These are phyloP conservation scores for Adela reaumurella DNA, from an alignment of 2,888 invertebrate species.

Conservation along the genomic window DNA sequence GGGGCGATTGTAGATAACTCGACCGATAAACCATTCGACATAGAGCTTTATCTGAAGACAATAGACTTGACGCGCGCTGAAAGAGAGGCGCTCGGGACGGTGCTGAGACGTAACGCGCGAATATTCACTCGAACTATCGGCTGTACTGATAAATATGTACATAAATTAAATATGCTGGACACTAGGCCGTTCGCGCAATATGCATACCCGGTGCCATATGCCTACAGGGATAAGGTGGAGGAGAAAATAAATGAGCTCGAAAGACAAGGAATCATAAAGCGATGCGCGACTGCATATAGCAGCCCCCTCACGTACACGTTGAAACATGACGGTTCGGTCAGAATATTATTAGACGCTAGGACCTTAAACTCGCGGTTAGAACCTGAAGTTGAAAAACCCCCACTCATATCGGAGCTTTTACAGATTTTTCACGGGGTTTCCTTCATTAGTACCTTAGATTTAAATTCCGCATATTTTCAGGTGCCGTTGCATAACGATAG, in stretches of 20 bases:
- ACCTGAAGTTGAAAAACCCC: conserved; percentile 16
- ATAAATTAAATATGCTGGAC: conserved; percentile 14
- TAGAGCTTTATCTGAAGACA: too few species aligned
- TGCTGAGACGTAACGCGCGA: not conserved
- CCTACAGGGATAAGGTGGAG: conserved; percentile 14
- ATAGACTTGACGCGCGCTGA: not conserved
- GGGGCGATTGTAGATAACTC: too few species aligned
- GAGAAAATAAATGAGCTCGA: conserved; percentile 17
- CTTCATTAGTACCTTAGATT: conserved; percentile 13
- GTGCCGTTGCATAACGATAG: conserved; percentile 5
- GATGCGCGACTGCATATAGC: conserved; percentile 17
- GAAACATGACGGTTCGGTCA: conserved; percentile 18
- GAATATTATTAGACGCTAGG: conserved; percentile 20
- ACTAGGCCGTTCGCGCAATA: conserved; percentile 11
- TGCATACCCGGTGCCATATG: conserved; percentile 19
- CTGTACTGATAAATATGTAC: conserved; percentile 13
- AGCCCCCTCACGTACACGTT: conserved; percentile 18
- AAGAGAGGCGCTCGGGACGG: not conserved
- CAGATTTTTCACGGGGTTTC: conserved; percentile 13
- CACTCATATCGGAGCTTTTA: conserved; percentile 12
- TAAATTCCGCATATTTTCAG: conserved; percentile 14
- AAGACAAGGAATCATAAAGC: conserved; percentile 16
- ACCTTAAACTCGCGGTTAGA: conserved; percentile 18
- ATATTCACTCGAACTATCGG: too few species aligned
- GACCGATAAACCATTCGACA: too few species aligned